phyloP scores from a whole-genome alignment of 2,888 invertebrate species.

The Dasypogon diadema region DNA sequence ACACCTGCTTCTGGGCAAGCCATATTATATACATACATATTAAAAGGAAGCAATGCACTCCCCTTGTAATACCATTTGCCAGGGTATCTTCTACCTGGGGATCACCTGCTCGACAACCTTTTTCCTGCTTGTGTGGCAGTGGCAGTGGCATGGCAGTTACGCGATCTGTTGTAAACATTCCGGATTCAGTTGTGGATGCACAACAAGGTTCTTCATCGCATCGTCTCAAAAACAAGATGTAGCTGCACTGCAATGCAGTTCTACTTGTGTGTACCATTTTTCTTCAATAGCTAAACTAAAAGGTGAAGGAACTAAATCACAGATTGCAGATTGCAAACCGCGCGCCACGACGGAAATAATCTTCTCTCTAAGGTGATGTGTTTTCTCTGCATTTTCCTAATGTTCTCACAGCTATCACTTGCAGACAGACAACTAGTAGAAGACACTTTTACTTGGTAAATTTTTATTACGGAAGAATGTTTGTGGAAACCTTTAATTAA shows the following conservation, averaged over 20 bases:
- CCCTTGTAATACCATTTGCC: not conserved
- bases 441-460: too few species aligned
- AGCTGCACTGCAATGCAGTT: too few species aligned
- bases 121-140: not conserved
- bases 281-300: not conserved
- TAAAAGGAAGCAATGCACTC: not conserved
- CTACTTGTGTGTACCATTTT: not conserved
- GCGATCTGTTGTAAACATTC: slow-evolving; percentile 36
- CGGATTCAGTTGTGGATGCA: slow-evolving; percentile 28
- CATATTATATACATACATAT: slow-evolving; percentile 2
- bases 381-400: too few species aligned
- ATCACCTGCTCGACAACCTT: slow-evolving; percentile 24
- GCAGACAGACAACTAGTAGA: too few species aligned
- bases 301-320: slow-evolving; percentile 42
- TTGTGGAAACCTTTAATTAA: too few species aligned
- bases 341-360: not conserved
- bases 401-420: too few species aligned
- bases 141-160: slow-evolving; percentile 22
- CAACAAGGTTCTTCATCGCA: not conserved
- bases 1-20: slow-evolving; percentile 39
- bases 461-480: too few species aligned
- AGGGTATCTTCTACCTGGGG: slow-evolving; percentile 4
- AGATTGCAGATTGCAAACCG: not conserved
- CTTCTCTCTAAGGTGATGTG: not conserved
- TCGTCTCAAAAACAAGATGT: not conserved